These are phyloP conservation scores for Sarcophaga subvicina DNA, from an alignment of 2,888 invertebrate species.

Conservation along the genomic window DNA sequence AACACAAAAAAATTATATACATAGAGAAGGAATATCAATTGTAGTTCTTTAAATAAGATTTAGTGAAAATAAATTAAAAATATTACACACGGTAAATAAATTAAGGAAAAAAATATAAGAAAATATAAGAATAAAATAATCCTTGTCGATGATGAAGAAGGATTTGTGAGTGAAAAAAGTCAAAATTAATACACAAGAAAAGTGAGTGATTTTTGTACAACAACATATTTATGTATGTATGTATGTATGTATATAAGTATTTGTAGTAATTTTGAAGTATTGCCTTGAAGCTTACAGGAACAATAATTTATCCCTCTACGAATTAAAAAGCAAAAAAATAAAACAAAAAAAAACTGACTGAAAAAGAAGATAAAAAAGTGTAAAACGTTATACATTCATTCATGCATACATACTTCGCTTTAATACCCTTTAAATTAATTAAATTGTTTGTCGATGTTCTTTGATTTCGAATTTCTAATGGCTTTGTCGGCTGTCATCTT, in stretches of 20 bases:
- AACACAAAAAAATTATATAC: constrained; percentile 30
- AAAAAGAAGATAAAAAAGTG: neutral
- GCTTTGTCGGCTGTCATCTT: too few relatives aligned
- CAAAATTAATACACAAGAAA: constrained; percentile 31
- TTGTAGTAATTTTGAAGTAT: constrained; percentile 47
- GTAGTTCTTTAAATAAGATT: constrained; percentile 9
- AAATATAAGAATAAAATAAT: constrained; percentile 7
- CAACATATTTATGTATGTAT: neutral
- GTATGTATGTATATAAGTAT: neutral
- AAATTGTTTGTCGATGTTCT: too few relatives aligned
- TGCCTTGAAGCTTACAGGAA: constrained; percentile 58
- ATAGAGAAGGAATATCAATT: neutral
- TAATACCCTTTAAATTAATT: too few relatives aligned
- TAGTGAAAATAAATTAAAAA: neutral
- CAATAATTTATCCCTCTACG: constrained; percentile 47
- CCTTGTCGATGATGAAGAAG: neutral
- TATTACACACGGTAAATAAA: neutral
- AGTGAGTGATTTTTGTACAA: constrained; percentile 46
- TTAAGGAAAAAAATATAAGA: neutral
- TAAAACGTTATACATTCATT: too few relatives aligned
- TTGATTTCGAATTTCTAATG: too few relatives aligned
- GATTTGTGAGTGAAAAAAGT: constrained; percentile 9
- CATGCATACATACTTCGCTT: too few relatives aligned
- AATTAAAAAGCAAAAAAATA: neutral
- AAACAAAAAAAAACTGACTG: neutral